Conservation (phyloP, 2,113 vertebrate species). For the Muntiacus muntjak region DNA sequence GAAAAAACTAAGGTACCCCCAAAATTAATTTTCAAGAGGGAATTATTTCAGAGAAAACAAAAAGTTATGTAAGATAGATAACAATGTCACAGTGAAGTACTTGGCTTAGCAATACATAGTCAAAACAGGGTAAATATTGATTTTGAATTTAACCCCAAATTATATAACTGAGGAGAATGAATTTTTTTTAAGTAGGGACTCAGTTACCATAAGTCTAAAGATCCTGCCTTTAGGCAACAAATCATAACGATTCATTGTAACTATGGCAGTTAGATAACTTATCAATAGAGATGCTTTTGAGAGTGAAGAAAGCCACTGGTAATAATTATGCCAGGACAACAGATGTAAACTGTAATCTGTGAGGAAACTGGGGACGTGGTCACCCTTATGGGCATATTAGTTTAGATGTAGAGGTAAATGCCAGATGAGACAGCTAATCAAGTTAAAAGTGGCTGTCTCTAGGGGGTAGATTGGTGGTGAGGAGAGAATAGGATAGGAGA, state of each 20-base stretch:
- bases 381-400: not conserved
- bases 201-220: not conserved
- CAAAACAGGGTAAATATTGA: not conserved
- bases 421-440: not conserved
- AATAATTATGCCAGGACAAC: not conserved
- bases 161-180: not conserved
- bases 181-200: not conserved
- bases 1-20: not conserved
- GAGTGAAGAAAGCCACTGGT: not conserved
- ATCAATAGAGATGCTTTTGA: not conserved
- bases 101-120: not conserved
- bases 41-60: not conserved
- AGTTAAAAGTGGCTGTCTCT: not conserved
- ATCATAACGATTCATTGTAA: too few species aligned
- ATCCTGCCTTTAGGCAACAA: not conserved
- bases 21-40: not conserved
- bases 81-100: not conserved
- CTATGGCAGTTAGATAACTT: not conserved
- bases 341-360: not conserved
- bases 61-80: not conserved
- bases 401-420: not conserved
- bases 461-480: not conserved
- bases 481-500: not conserved
- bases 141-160: not conserved
- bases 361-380: not conserved